Evolutionary conservation across 2,888 invertebrate species (phyloP), one percentile per base, ranked within the genome.

Genomic region (Thera britannica): DNA sequence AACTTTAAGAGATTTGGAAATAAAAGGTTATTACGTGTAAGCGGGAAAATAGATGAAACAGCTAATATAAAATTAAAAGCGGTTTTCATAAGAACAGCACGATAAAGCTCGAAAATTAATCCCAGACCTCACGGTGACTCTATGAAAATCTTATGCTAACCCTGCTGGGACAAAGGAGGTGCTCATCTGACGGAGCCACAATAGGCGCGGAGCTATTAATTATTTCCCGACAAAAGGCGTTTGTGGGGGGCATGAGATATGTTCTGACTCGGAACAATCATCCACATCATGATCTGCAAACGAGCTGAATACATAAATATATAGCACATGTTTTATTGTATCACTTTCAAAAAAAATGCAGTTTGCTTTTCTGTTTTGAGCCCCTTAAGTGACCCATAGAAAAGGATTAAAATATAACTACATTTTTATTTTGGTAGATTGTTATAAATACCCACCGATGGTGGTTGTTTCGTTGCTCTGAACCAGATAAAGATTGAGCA

Each of bases 191-290:
- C 79, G 72, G 71, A 72, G 75, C 79, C 77, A 83, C 82, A 86
- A 83, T 82, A 80, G 84, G 81, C 85, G 82, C 83, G 81, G 72
- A 70, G 79, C 85, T 81, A 88, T 88, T 88, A 87, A 88, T 88
- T 86, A 87, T 83, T 82, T 79, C 79, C 78, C 83, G 79, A 86
- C 87, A 86, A 87, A 87, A 86, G 87, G 80, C 79, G 75, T 68
- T 75, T 75, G 77, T 74, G 73, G 73, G 77, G 72, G 70, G 69
- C 75, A 78, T 79, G 81, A 83, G 82, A 82, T 81, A 77, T 79
- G 77, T 77, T 75, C 80, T 75, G 77, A 80, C 80, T 80, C 76
- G 74, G 80, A 77, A 79, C 79, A 77, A 77, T 82, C 81, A 81
- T 78, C 76, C 72, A 67, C 71, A 73, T 73, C 75, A 71, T 54